phyloP scores from a whole-genome alignment of 64 coral and sea anemone species.

The Dendrophyllia cribrosa region DNA sequence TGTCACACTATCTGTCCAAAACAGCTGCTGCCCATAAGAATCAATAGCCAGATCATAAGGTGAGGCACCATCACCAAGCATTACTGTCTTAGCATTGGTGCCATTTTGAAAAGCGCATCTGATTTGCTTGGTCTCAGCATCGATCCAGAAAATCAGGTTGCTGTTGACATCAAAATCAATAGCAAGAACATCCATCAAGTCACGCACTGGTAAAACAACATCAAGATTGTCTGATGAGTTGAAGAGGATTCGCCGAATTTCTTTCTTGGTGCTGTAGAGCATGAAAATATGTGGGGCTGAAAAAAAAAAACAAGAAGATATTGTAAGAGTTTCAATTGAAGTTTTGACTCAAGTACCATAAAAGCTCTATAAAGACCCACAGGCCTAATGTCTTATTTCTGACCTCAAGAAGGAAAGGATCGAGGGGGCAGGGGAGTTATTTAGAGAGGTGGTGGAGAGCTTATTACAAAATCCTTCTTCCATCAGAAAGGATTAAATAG shows the following conservation, averaged over 20 bases:
- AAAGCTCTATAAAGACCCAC: no score
- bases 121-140: constrained; percentile 44
- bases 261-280: constrained; percentile 72
- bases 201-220: constrained; percentile 70
- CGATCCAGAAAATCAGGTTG: constrained; percentile 90
- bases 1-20: constrained; percentile 79
- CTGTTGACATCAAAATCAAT: constrained; percentile 87
- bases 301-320: neutral
- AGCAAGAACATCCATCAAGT: constrained; percentile 61
- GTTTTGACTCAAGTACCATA: no score
- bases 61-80: neutral
- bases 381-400: no score
- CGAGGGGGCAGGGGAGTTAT: no score
- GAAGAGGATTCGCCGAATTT: constrained; percentile 73
- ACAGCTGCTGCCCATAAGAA: constrained; percentile 81
- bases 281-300: constrained; percentile 82
- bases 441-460: no score
- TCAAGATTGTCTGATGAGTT: constrained; percentile 78
- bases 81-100: constrained; percentile 3
- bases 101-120: constrained; percentile 76
- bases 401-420: no score
- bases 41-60: constrained; percentile 92
- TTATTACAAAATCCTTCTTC: no score
- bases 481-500: no score
- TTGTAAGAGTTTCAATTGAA: neutral